Evolutionary conservation across 2,888 invertebrate species (phyloP), one percentile per base, ranked within the genome.

Genomic region (Onchidella celtica): DNA sequence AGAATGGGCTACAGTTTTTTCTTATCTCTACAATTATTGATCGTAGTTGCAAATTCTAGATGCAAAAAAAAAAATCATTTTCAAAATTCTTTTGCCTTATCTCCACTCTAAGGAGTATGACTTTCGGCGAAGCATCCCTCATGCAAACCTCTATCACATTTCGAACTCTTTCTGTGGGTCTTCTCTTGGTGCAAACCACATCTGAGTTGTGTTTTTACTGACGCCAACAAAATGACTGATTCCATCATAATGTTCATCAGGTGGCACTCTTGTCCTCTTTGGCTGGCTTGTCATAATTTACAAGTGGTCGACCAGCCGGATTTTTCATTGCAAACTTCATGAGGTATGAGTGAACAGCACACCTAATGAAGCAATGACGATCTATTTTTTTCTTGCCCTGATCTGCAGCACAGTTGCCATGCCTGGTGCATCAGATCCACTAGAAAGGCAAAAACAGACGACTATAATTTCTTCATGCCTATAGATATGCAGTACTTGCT

Each of bases 401-500:
- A 47, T 47, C 17, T 47, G 47, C 47, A 17, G 47, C 17, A 47
- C 47, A 47, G 47, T 47, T 47, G 47, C 47, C 47, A 47, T 47
- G 47, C 47, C 47, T 47, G 47, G 47, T 47, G 47, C 47, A 47
- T 47, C 47, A 47, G 47, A 47, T 47, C 47, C 47, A 47, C 29
- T 17, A 65, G 65, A 27, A 65, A 65, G 11, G 65, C 65, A 27
- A 40, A 63, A 21, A 63, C 36, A 1, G 29, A 38, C 65, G 38
- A 75, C 29, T 40, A 63, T 40, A 36, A 40, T 29, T 74, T 74
- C 63, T 75, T 75, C 14, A 27, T 59, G 27, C 40, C 11, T 24
- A 75, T 29, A 36, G 63, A 63, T n/a, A 63, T 65, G 2, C 65
- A 1, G 27, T 75, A 63, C 24, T 36, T 75, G 63, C 40, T 36